Evolutionary conservation across 2,113 vertebrate genomes (phyloP).

Genomic region (Brachyhypopomus occidentalis): DNA sequence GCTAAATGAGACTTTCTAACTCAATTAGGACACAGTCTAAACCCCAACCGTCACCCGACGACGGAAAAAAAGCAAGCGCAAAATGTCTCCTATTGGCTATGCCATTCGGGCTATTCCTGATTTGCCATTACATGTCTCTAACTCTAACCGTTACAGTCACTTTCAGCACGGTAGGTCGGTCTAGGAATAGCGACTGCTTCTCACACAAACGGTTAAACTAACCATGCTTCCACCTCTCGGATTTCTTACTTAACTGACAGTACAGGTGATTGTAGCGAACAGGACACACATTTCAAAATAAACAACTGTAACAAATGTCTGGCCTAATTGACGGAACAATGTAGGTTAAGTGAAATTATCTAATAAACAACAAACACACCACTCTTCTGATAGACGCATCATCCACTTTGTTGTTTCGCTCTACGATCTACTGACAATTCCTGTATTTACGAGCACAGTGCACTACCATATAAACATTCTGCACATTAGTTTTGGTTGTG

Average conservation of each 20-base stretch:
- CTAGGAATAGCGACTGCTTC: neutral
- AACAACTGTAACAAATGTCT: neutral
- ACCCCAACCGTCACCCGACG: slow-evolving; percentile 2
- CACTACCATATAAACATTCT: neutral
- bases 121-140: neutral
- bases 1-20: neutral
- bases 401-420: slow-evolving; percentile 4
- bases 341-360: neutral
- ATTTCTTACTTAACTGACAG: slow-evolving; percentile 12
- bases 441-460: neutral
- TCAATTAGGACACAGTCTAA: slow-evolving; percentile 9
- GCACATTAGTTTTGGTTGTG: no score
- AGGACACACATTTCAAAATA: neutral
- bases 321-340: neutral
- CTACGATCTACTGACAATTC: neutral
- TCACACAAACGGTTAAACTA: neutral
- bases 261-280: neutral
- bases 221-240: neutral
- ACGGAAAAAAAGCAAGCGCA: neutral
- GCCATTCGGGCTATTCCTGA: neutral
- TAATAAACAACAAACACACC: neutral
- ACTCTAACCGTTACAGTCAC: neutral
- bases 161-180: neutral
- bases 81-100: slow-evolving; percentile 19
- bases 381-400: neutral